Evolutionary conservation across 1,140 invertebrate genomes (phyloP), one percentile per base, ranked within the genome.

Genomic region (Drosophila athabasca): DNA sequence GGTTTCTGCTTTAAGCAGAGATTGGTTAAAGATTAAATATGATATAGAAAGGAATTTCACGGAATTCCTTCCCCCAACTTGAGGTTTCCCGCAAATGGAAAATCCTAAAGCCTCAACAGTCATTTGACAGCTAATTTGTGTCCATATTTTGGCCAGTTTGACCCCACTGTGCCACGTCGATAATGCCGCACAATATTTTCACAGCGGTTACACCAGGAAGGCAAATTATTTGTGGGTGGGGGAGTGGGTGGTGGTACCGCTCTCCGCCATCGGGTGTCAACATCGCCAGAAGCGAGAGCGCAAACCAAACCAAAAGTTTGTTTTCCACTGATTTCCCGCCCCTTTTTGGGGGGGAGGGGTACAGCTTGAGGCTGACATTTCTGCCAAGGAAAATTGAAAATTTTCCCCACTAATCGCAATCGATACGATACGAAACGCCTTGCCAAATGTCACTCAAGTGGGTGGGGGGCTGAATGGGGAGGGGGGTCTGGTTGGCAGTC

Each of bases 321-420:
- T 76, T 76, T 76, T 68, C 41, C 72, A 58, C 26, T 60, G 46
- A 65, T 75, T 76, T 65, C 58, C 35, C 66, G 77, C 58, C 74
- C 59, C 78, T 58, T 39, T 35, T 39, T 8, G 1, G 29, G 6
- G 29, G 29, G 2, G 8, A n/a, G 29, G 54, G 72, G 45, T 59
- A 51, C 48, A 31, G 72, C 72, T 50, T 29, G 62, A 74, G 71
- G 71, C 66, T 73, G 81, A 85, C 77, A 87, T 80, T 76, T 78
- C 62, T 71, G 68, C 64, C 46, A 64, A 74, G 62, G 70, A 88
- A 88, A 83, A 88, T 88, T 88, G 76, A 79, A 79, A 88, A 88
- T 88, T 83, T 88, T 87, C 88, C 76, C 51, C 73, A 88, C 83
- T 88, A 88, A 88, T 88, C 83, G 83, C 83, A 83, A 88, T 88